A percentile compares a stretch with the other conserved stretches of the same genome.
These are phyloP conservation scores for Sceloporus tristichus DNA, from an alignment of 2,113 vertebrate species.

Conservation along the genomic window DNA sequence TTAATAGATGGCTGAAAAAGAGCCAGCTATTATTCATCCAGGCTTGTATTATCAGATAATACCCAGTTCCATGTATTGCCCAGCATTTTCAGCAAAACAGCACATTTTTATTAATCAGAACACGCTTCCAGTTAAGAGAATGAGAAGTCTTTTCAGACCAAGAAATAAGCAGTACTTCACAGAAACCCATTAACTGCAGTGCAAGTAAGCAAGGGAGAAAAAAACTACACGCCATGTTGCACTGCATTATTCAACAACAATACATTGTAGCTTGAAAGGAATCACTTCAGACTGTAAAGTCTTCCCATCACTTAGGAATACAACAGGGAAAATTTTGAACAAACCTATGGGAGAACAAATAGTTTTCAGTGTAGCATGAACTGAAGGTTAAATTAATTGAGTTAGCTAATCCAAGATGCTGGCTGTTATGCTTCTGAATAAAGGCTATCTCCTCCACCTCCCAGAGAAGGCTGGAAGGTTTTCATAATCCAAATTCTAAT, in stretches of 20 bases:
- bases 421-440: not conserved
- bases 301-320: conserved; percentile 25
- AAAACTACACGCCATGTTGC: not conserved
- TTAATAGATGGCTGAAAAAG: conserved; percentile 19
- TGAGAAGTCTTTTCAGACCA: not conserved
- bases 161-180: conserved; percentile 26
- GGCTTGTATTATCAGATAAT: not conserved
- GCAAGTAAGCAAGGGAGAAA: conserved; percentile 7
- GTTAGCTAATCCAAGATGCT: not conserved
- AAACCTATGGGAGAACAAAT: conserved; percentile 2
- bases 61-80: not conserved
- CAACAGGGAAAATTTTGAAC: conserved; percentile 24
- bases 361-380: not conserved
- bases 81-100: conserved; percentile 18
- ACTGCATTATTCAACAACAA: conserved; percentile 44
- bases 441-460: not conserved
- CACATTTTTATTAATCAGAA: conserved; percentile 41
- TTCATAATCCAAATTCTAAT: conserved; percentile 1
- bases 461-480: not conserved
- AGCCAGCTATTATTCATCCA: not conserved
- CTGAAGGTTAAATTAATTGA: conserved; percentile 31
- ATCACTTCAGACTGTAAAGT: conserved; percentile 13
- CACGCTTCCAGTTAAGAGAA: conserved; percentile 28
- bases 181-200: conserved; percentile 36
- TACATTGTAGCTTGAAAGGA: conserved; percentile 25